A percentile compares a stretch with the other conserved stretches of the same genome.
Conservation (phyloP, 2,888 invertebrate species). For the Agonopterix subpropinquella region DNA sequence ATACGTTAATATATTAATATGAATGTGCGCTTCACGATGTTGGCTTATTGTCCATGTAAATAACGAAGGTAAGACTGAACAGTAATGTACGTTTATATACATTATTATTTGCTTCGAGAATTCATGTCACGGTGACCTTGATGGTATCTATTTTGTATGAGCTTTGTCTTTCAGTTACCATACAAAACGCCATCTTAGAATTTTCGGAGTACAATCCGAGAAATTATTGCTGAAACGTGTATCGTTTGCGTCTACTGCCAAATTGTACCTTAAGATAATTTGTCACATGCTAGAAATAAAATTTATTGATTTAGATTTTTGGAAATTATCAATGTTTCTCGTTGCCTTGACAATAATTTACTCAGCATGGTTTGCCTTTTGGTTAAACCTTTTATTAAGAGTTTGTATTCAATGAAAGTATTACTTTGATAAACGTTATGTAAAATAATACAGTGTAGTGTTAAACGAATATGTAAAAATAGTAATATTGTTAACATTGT, state of each 20-base stretch:
- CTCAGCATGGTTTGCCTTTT: slow-evolving; percentile 20
- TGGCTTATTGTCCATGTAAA: slow-evolving; percentile 53
- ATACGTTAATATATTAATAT: background rate
- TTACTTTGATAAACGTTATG: slow-evolving; percentile 35
- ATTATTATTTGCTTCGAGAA: background rate
- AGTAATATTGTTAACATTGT: slow-evolving; percentile 3
- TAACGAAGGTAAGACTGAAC: slow-evolving; percentile 67
- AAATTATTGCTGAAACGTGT: background rate
- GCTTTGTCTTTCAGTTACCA: too few relatives aligned
- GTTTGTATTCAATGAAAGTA: slow-evolving; percentile 63
- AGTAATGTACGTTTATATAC: slow-evolving; percentile 18
- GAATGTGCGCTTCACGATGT: slow-evolving; percentile 4
- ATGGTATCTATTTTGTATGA: too few relatives aligned
- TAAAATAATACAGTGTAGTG: slow-evolving; percentile 19
- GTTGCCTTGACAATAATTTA: slow-evolving; percentile 41
- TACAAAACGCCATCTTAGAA: too few relatives aligned
- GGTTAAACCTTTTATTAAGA: slow-evolving; percentile 16
- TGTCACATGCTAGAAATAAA: slow-evolving; percentile 11
- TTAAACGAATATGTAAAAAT: slow-evolving; percentile 8
- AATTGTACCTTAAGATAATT: slow-evolving; percentile 10
- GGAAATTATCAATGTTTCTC: slow-evolving; percentile 15
- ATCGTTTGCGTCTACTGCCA: slow-evolving; percentile 12
- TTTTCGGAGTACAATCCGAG: too few relatives aligned
- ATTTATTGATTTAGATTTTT: slow-evolving; percentile 3
- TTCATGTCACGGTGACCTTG: background rate